Evolutionary conservation across 2,797 vertebrate species (phyloP).

Genomic region (Nannoperca australis): DNA sequence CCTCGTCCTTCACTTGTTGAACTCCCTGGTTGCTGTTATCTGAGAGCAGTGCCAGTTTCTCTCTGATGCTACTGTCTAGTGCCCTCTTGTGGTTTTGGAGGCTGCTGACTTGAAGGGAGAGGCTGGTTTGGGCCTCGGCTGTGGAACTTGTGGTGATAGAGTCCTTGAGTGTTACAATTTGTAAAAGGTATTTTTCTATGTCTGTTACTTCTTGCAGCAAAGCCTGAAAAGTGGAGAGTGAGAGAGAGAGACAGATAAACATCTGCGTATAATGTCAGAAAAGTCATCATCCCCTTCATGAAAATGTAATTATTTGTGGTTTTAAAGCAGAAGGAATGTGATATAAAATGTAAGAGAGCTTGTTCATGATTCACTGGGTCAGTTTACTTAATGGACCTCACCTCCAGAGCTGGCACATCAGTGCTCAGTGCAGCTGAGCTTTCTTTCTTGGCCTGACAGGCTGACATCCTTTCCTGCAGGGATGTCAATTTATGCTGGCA

Average conservation of each 20-base stretch:
- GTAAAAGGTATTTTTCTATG: slow-evolving; percentile 51
- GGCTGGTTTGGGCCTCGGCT: slow-evolving; percentile 28
- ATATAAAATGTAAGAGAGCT: slow-evolving; percentile 1
- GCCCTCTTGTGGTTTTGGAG: slow-evolving; percentile 66
- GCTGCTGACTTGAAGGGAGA: slow-evolving; percentile 41
- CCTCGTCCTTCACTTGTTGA: slow-evolving; percentile 36
- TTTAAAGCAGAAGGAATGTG: background rate
- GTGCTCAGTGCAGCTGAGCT: slow-evolving; percentile 10
- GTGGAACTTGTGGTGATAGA: slow-evolving; percentile 23
- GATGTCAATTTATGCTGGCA: slow-evolving; percentile 58
- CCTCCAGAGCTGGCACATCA: slow-evolving; percentile 50
- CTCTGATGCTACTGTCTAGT: slow-evolving; percentile 52
- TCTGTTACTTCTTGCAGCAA: slow-evolving; percentile 41
- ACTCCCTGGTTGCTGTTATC: slow-evolving; percentile 11
- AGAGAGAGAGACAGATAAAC: background rate
- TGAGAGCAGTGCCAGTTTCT: background rate
- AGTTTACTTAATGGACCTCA: slow-evolving; percentile 38
- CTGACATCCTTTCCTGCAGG: slow-evolving; percentile 58
- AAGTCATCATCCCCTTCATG: background rate
- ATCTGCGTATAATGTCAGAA: background rate
- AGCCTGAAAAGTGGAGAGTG: slow-evolving; percentile 36
- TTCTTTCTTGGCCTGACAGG: slow-evolving; percentile 41
- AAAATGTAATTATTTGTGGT: background rate
- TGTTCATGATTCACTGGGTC: background rate
- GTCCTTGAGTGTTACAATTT: slow-evolving; percentile 48